Conservation (phyloP, 2,888 invertebrate genomes). For the Drosophila formosana region DNA sequence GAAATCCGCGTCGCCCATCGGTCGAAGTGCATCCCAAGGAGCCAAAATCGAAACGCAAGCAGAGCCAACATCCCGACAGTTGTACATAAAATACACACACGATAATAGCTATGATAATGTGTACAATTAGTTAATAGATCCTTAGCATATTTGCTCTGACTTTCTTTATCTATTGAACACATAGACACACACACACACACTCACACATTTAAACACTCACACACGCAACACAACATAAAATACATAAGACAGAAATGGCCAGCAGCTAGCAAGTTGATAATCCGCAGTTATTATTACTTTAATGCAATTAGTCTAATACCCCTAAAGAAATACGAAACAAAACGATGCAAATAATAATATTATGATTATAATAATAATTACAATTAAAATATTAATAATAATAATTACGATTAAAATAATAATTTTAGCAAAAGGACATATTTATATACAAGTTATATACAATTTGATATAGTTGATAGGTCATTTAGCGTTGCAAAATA, state of each 20-base stretch:
- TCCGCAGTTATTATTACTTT: slow-evolving; percentile 77
- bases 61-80: slow-evolving; percentile 90
- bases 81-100: slow-evolving; percentile 83
- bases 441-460: slow-evolving; percentile 76
- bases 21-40: slow-evolving; percentile 88
- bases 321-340: slow-evolving; percentile 31
- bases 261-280: slow-evolving; percentile 70
- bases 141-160: slow-evolving; percentile 61
- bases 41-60: slow-evolving; percentile 86
- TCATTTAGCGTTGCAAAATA: slow-evolving; percentile 75
- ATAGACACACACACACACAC: slow-evolving; percentile 14
- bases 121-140: slow-evolving; percentile 69
- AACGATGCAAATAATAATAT: slow-evolving; percentile 58
- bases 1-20: slow-evolving; percentile 91
- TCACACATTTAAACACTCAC: background rate
- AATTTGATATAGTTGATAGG: slow-evolving; percentile 78
- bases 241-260: slow-evolving; percentile 32
- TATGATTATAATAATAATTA: slow-evolving; percentile 55
- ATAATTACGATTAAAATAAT: slow-evolving; percentile 62
- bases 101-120: slow-evolving; percentile 65
- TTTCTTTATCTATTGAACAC: slow-evolving; percentile 56
- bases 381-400: slow-evolving; percentile 41
- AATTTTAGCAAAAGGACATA: slow-evolving; percentile 76
- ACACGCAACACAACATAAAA: slow-evolving; percentile 18
- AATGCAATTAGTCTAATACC: slow-evolving; percentile 73